Conservation (phyloP, 1,140 invertebrate species). For the Drosophila mojavensis region DNA sequence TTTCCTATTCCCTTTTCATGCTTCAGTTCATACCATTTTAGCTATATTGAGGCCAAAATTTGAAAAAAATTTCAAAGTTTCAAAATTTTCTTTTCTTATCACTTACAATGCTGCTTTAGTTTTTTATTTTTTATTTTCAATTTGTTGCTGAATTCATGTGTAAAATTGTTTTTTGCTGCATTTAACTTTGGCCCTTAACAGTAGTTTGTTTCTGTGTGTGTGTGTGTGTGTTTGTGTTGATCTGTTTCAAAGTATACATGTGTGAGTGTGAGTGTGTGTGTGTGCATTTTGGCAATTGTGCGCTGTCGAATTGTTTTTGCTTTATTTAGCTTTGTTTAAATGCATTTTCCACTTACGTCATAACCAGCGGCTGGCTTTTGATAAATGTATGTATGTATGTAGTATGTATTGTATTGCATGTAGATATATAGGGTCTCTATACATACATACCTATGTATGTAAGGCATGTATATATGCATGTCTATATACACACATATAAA, state of each 20-base stretch:
- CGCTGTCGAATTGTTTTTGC: conserved; percentile 26
- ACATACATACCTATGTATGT: not conserved
- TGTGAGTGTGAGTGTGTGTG: conserved; percentile 17
- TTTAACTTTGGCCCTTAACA: conserved; percentile 67
- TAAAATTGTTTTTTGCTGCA: conserved; percentile 29
- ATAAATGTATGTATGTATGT: conserved; percentile 34
- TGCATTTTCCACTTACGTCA: conserved; percentile 41
- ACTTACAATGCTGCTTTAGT: conserved; percentile 59
- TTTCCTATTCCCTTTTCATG: no score
- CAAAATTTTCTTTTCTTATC: conserved; percentile 41
- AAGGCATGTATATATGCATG: conserved; percentile 4
- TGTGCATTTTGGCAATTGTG: conserved; percentile 61
- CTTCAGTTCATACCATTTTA: conserved; percentile 31
- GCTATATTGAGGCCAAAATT: conserved; percentile 36
- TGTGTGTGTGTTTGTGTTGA: no score
- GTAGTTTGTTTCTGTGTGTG: conserved; percentile 49
- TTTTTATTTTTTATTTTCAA: conserved; percentile 23
- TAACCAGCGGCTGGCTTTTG: conserved; percentile 48
- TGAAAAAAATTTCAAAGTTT: conserved; percentile 17
- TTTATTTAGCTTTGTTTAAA: conserved; percentile 41
- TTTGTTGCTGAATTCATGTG: conserved; percentile 9
- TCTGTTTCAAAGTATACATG: not conserved
- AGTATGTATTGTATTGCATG: conserved; percentile 39
- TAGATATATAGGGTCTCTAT: conserved; percentile 9
- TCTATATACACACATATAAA: no score